Evolutionary conservation across 1,140 invertebrate genomes (phyloP).

Genomic region (Phocides pigmalion): DNA sequence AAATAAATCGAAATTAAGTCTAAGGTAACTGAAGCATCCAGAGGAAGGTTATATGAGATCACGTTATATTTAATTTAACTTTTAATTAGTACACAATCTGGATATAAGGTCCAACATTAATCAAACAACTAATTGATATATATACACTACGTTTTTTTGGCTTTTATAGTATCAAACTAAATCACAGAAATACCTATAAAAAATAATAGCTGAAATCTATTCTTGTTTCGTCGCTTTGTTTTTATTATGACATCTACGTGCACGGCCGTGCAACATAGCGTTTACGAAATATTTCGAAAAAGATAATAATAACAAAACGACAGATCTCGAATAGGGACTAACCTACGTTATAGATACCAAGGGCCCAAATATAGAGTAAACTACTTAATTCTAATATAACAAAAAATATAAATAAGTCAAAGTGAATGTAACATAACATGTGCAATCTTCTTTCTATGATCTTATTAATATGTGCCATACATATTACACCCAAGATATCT

Average conservation of each 20-base stretch:
- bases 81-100: constrained; percentile 46
- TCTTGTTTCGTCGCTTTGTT: constrained; percentile 35
- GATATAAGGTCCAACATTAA: constrained; percentile 50
- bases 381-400: constrained; percentile 77
- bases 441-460: constrained; percentile 71
- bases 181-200: constrained; percentile 75
- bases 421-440: constrained; percentile 80
- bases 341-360: constrained; percentile 49
- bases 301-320: constrained; percentile 34
- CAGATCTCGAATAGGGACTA: constrained; percentile 35
- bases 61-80: constrained; percentile 41
- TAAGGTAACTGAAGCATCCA: constrained; percentile 78
- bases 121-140: constrained; percentile 45
- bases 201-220: constrained; percentile 51
- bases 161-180: constrained; percentile 72
- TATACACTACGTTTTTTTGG: constrained; percentile 68
- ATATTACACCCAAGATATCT: constrained; percentile 44
- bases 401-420: constrained; percentile 81
- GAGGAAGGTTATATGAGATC: constrained; percentile 77
- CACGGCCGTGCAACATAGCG: neutral
- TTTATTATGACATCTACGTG: constrained; percentile 7
- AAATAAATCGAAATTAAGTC: constrained; percentile 78
- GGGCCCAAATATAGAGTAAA: constrained; percentile 53
- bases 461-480: constrained; percentile 62
- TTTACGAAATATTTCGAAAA: neutral